Evolutionary conservation across 23 tunicate species (phyloP).

Genomic region (Phallusia fumigata): DNA sequence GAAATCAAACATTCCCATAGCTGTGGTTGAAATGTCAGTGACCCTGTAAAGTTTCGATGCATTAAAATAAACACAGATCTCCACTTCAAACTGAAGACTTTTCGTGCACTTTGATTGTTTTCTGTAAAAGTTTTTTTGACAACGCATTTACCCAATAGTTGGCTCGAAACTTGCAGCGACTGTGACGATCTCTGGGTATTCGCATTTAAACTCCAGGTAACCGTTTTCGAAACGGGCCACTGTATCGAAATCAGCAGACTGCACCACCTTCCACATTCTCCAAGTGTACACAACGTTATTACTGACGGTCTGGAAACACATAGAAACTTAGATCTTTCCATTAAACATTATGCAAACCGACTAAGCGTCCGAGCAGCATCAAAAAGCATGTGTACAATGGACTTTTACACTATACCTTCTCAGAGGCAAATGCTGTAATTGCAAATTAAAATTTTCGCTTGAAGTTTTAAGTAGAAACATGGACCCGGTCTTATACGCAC

Average conservation of each 20-base stretch:
- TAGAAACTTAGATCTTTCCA: background rate
- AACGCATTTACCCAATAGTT: background rate
- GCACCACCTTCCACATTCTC: background rate
- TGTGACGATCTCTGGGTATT: background rate
- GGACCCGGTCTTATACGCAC: too few relatives aligned
- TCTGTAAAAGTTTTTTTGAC: background rate
- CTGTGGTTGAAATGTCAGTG: background rate
- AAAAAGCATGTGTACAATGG: too few relatives aligned
- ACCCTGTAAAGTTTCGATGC: background rate
- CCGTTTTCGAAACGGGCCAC: background rate
- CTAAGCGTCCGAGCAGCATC: too few relatives aligned
- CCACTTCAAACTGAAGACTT: background rate
- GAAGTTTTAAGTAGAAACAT: too few relatives aligned
- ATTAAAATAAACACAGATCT: too few relatives aligned
- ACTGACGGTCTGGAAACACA: background rate
- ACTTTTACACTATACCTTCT: too few relatives aligned
- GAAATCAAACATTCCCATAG: background rate
- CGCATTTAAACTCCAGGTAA: background rate
- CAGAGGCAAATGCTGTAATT: too few relatives aligned
- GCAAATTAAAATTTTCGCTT: too few relatives aligned
- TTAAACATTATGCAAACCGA: background rate
- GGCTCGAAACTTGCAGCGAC: background rate
- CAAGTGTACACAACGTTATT: background rate
- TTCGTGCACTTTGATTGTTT: background rate
- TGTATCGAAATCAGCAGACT: background rate